phyloP scores from a whole-genome alignment of 2,888 invertebrate species.

The Corythucha ciliata region DNA sequence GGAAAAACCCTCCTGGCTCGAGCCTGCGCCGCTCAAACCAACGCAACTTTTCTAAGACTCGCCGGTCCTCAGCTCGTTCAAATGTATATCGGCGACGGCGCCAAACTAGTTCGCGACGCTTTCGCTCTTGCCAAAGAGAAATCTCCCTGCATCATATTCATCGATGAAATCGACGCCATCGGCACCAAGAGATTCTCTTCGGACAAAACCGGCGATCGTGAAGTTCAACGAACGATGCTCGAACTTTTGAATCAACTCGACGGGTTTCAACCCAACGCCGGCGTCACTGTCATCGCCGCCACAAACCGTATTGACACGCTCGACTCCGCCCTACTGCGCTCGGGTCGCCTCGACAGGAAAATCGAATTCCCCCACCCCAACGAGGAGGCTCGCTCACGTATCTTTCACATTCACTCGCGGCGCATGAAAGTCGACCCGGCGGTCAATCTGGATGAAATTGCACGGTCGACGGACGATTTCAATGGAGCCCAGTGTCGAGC shows the following conservation, averaged over 20 bases:
- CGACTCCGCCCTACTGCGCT: conserved; percentile 92
- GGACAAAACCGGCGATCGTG: conserved; percentile 97
- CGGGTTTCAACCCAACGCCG: conserved; percentile 94
- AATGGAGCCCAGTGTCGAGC: conserved; percentile 99
- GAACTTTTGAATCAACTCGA: conserved; percentile 96
- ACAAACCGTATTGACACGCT: conserved; percentile 98
- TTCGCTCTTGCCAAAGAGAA: conserved; percentile 99
- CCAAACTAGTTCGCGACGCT: conserved; percentile 93
- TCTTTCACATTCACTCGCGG: conserved; percentile 96
- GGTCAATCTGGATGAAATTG: conserved; percentile 86
- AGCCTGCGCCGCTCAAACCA: conserved; percentile 98
- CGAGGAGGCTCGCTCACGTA: conserved; percentile 95
- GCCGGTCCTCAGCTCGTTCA: conserved; percentile 98
- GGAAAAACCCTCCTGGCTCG: conserved; percentile 93
- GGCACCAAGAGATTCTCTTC: conserved; percentile 92
- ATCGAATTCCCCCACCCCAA: conserved; percentile 99
- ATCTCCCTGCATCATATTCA: conserved; percentile 97
- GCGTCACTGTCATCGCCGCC: conserved; percentile 82
- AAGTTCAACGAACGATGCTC: conserved; percentile 98
- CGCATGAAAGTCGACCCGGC: conserved; percentile 97
- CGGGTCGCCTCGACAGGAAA: conserved; percentile 94
- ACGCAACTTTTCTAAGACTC: conserved; percentile 95
- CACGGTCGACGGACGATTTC: conserved; percentile 96
- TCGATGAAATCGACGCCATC: conserved; percentile 97
- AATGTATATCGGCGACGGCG: conserved; percentile 98